Percentiles rank a stretch among this genome's conserved stretches.
phyloP scores from a whole-genome alignment of 2,113 vertebrate species.

The Oncorhynchus clarkii region DNA sequence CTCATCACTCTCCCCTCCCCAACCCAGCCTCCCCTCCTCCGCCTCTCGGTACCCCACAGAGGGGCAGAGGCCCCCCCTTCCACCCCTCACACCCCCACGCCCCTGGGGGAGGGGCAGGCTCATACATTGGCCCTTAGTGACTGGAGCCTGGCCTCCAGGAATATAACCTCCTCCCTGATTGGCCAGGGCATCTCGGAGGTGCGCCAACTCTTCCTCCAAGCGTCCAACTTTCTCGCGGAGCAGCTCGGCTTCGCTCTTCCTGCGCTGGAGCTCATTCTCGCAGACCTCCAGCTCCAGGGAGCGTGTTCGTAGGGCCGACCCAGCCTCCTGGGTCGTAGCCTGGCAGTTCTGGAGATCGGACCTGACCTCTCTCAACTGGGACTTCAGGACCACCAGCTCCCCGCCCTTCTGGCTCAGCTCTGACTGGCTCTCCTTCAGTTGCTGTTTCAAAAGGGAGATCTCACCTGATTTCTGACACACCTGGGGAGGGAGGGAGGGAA shows the following conservation, averaged over 20 bases:
- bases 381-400: constrained; percentile 87
- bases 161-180: constrained; percentile 30
- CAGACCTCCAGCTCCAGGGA: constrained; percentile 93
- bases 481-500: constrained; percentile 59
- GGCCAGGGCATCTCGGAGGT: constrained; percentile 74
- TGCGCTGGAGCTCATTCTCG: constrained; percentile 91
- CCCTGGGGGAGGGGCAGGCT: constrained; percentile 60
- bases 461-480: constrained; percentile 98
- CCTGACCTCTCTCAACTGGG: constrained; percentile 86
- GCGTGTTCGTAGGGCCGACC: constrained; percentile 80
- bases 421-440: constrained; percentile 90
- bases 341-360: constrained; percentile 86
- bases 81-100: constrained; percentile 80
- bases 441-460: constrained; percentile 96
- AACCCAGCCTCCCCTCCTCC: constrained; percentile 74
- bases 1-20: constrained; percentile 82
- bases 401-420: constrained; percentile 88
- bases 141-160: constrained; percentile 24
- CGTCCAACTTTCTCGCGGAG: constrained; percentile 87
- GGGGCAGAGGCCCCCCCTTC: constrained; percentile 62
- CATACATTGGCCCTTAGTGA: constrained; percentile 63
- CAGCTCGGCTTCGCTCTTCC: constrained; percentile 89
- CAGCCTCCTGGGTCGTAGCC: constrained; percentile 81
- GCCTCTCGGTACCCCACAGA: constrained; percentile 59
- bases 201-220: constrained; percentile 81